Evolutionary conservation across 2,797 vertebrate species (phyloP).

Genomic region (Myotis pilosus): DNA sequence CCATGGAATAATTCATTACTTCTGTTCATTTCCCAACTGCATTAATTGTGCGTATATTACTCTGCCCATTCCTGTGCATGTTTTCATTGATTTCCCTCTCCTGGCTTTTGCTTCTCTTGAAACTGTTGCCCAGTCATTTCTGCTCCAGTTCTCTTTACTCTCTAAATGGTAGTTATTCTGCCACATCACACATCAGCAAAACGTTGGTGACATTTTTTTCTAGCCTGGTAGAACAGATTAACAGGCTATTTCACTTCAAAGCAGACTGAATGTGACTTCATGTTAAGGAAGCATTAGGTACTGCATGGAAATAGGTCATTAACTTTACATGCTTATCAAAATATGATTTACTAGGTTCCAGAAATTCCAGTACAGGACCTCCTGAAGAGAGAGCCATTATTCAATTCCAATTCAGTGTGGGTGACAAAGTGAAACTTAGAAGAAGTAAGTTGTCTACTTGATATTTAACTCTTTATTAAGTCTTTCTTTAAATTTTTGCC

Average conservation of each 20-base stretch:
- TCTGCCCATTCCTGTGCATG: constrained; percentile 61
- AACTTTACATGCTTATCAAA: constrained; percentile 46
- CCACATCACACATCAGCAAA: neutral
- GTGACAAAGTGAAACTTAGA: constrained; percentile 71
- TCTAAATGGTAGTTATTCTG: constrained; percentile 17
- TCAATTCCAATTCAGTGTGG: constrained; percentile 72
- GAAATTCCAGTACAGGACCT: constrained; percentile 56
- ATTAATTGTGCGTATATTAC: constrained; percentile 29
- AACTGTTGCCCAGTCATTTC: constrained; percentile 56
- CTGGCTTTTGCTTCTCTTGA: constrained; percentile 64
- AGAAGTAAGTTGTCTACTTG: constrained; percentile 70
- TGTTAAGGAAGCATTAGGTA: constrained; percentile 60
- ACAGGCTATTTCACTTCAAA: constrained; percentile 41
- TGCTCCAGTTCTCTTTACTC: constrained; percentile 37
- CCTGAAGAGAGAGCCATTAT: constrained; percentile 67
- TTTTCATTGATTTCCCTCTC: constrained; percentile 47
- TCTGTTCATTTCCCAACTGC: constrained; percentile 48
- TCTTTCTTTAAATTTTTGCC: constrained; percentile 75
- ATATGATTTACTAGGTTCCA: constrained; percentile 51
- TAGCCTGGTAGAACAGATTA: constrained; percentile 51
- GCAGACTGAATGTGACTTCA: constrained; percentile 50
- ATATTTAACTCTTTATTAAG: constrained; percentile 69
- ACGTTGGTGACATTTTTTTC: constrained; percentile 29
- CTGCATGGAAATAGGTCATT: constrained; percentile 68
- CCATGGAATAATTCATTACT: constrained; percentile 45